Conservation (phyloP, 2,888 invertebrate species). For the Aleiodes leptofemur region DNA sequence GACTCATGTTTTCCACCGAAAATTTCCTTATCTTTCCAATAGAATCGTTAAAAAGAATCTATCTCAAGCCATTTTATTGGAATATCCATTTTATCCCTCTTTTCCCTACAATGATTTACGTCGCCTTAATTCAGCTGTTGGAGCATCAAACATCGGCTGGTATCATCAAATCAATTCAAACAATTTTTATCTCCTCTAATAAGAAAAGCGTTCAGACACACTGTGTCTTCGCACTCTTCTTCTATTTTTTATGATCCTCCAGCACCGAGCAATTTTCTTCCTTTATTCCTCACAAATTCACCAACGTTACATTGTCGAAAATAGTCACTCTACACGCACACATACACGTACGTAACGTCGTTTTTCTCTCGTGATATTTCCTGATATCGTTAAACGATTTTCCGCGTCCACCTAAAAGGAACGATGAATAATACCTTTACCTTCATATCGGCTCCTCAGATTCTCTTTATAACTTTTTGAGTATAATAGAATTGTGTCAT, state of each 20-base stretch:
- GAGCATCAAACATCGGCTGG: too few species aligned
- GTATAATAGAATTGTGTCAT: too few species aligned
- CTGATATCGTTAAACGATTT: slow-evolving; percentile 15
- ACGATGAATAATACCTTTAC: background rate
- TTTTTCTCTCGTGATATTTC: too few species aligned
- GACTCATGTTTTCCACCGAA: too few species aligned
- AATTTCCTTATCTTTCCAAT: too few species aligned
- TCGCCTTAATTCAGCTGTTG: too few species aligned
- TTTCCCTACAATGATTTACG: too few species aligned
- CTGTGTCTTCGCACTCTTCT: background rate
- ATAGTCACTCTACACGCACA: background rate
- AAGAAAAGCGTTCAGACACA: slow-evolving; percentile 14
- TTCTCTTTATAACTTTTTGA: background rate
- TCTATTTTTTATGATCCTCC: slow-evolving; percentile 3
- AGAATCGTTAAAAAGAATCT: too few species aligned
- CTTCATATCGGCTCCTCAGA: background rate
- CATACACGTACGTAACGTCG: too few species aligned
- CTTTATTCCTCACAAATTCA: slow-evolving; percentile 10
- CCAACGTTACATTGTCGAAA: slow-evolving; percentile 8
- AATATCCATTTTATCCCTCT: too few species aligned
- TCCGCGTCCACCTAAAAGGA: background rate
- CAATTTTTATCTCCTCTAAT: slow-evolving; percentile 9
- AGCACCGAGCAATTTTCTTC: background rate
- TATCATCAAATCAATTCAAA: slow-evolving; percentile 3
- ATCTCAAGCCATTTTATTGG: too few species aligned